Percentiles rank a stretch among this genome's conserved stretches.
Evolutionary conservation across 1,140 invertebrate species (phyloP).

Genomic region (Diachasma alloeum): DNA sequence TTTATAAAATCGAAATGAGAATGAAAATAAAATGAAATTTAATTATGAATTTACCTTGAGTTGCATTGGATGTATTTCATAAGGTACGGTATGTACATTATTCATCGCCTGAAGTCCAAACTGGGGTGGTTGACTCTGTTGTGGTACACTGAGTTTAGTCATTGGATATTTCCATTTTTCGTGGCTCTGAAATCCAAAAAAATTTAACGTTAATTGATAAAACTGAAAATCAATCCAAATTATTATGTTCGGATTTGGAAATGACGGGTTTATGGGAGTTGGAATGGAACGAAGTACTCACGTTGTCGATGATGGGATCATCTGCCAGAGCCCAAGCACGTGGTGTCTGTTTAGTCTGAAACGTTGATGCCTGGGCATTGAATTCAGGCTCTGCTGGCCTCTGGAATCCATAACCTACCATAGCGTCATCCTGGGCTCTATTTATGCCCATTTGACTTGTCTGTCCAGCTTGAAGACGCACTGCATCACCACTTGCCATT

Average conservation of each 20-base stretch:
- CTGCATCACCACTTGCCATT: conserved; percentile 61
- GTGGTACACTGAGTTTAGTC: conserved; percentile 65
- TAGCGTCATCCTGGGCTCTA: conserved; percentile 83
- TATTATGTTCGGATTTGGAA: too few relatives aligned
- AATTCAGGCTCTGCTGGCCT: conserved; percentile 80
- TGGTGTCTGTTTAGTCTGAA: conserved; percentile 74
- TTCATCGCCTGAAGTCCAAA: conserved; percentile 65
- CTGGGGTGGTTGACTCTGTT: conserved; percentile 66
- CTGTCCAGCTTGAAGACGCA: conserved; percentile 60
- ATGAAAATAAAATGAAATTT: conserved; percentile 15
- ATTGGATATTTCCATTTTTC: conserved; percentile 77
- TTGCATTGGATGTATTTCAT: conserved; percentile 68
- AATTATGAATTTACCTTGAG: conserved; percentile 64
- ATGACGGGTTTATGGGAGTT: neutral
- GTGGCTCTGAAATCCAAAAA: conserved; percentile 69
- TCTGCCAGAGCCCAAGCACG: conserved; percentile 81
- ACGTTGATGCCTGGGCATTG: conserved; percentile 63
- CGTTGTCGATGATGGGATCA: conserved; percentile 79
- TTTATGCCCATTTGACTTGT: conserved; percentile 60
- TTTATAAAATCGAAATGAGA: too few relatives aligned
- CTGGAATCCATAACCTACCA: conserved; percentile 88
- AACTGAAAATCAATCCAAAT: neutral
- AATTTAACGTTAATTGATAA: neutral
- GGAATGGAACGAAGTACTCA: conserved; percentile 51
- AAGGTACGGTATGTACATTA: conserved; percentile 66